Evolutionary conservation across 2,113 vertebrate genomes (phyloP), one percentile per base, ranked within the genome.

Genomic region (Delphinapterus leucas): DNA sequence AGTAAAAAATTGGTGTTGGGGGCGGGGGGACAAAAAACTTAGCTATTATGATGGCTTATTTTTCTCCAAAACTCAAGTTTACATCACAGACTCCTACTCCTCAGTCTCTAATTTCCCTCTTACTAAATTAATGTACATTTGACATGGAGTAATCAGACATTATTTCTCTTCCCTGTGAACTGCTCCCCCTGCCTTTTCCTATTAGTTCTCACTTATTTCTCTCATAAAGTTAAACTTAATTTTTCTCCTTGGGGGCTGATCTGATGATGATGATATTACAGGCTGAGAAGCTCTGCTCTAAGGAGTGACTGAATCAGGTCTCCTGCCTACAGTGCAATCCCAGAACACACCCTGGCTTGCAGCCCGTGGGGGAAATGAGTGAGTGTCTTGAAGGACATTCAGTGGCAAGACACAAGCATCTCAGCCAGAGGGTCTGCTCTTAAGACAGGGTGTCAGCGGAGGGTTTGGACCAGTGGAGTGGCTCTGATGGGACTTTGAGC

Each of bases 401-500:
- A 15, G 26, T 17, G 31, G 44, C 20, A 47, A 58, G 44, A 67
- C 55, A 53, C n/a, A 47, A 44, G 38, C 0, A 1, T 60, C 17
- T 68, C 33, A 15, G 53, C 3, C 1, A 23, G 18, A 63, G 5
- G 5, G 26, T 68, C 49, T 68, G 47, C 38, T 17, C 25, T 38
- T 15, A 6, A 55, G 47, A 23, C 1, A 18, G 20, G 36, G 6
- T 15, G 15, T 60, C 55, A 1, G 3, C 3, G 2, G 58, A 55
- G 12, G 76, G 0, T 58, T 36, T 63, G 20, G 68, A 6, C 31
- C 1, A 1, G 5, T 23, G 0, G 28, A 55, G 11, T 26, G 67
- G 18, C 44, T 33, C 61, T 28, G 11, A 15, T 1, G 8, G 31
- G 36, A 18, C 38, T 41, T 31, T 74, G 21, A 21, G 14, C 31